Evolutionary conservation across 2,113 vertebrate species (phyloP).

Genomic region (Charina bottae): DNA sequence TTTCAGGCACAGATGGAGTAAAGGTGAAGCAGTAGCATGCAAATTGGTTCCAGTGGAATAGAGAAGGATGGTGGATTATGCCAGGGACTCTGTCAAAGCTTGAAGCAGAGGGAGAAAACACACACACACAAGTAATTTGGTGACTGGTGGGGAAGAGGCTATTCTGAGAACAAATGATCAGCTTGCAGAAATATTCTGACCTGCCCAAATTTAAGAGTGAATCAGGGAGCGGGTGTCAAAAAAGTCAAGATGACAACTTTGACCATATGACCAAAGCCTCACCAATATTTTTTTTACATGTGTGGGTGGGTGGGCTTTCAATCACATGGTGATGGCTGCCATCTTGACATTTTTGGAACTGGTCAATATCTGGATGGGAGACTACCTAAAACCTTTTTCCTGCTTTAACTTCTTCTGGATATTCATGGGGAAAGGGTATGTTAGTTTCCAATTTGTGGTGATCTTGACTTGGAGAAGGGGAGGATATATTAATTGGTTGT

Average conservation of each 20-base stretch:
- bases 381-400: too few relatives aligned
- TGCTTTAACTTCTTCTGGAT: too few relatives aligned
- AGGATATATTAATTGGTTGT: too few relatives aligned
- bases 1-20: not conserved
- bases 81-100: not conserved
- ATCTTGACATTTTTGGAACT: not conserved
- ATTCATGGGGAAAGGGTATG: too few relatives aligned
- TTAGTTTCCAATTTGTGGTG: too few relatives aligned
- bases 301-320: not conserved
- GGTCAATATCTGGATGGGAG: too few relatives aligned
- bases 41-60: not conserved
- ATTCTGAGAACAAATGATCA: not conserved
- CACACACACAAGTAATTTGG: not conserved
- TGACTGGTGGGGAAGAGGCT: not conserved
- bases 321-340: not conserved
- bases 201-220: not conserved
- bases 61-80: not conserved
- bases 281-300: not conserved
- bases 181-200: not conserved
- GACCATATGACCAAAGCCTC: not conserved
- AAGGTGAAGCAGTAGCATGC: not conserved
- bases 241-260: not conserved
- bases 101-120: not conserved
- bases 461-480: too few relatives aligned
- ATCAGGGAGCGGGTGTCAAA: not conserved